Evolutionary conservation across 2,797 vertebrate species (phyloP).

Genomic region (Notolepis coatsorum): DNA sequence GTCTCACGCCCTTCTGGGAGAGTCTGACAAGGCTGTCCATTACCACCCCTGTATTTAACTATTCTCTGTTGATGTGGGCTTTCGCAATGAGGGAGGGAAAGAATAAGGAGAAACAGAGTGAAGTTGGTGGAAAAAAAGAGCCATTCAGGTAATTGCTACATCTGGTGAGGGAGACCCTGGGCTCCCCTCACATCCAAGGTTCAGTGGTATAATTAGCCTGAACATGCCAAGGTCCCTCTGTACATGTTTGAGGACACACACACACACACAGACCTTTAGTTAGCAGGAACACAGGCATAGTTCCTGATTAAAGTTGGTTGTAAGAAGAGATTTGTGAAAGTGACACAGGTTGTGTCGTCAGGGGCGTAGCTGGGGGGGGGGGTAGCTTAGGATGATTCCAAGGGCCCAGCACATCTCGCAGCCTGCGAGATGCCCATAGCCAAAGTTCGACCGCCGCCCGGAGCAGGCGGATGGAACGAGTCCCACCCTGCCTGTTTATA

Average conservation of each 20-base stretch:
- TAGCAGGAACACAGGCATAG: conserved; percentile 1
- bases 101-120: not conserved
- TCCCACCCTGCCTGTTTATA: too few species aligned
- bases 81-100: not conserved
- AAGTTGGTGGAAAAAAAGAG: not conserved
- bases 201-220: conserved; percentile 22
- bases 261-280: not conserved
- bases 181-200: conserved; percentile 6
- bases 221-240: conserved; percentile 12
- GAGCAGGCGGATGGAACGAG: too few species aligned
- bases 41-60: conserved; percentile 7
- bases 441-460: too few species aligned
- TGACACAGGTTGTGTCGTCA: too few species aligned
- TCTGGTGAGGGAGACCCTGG: conserved; percentile 2
- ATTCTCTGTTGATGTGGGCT: conserved; percentile 6
- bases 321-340: not conserved
- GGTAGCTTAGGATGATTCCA: too few species aligned
- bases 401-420: too few species aligned
- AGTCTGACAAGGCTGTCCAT: conserved; percentile 12
- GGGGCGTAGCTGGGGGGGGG: too few species aligned
- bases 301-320: not conserved
- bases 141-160: conserved; percentile 30
- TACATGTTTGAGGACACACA: conserved; percentile 1
- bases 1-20: conserved; percentile 1
- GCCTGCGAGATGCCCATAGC: too few species aligned